phyloP scores from a whole-genome alignment of 2,113 vertebrate genomes.

The Gadus chalcogrammus region DNA sequence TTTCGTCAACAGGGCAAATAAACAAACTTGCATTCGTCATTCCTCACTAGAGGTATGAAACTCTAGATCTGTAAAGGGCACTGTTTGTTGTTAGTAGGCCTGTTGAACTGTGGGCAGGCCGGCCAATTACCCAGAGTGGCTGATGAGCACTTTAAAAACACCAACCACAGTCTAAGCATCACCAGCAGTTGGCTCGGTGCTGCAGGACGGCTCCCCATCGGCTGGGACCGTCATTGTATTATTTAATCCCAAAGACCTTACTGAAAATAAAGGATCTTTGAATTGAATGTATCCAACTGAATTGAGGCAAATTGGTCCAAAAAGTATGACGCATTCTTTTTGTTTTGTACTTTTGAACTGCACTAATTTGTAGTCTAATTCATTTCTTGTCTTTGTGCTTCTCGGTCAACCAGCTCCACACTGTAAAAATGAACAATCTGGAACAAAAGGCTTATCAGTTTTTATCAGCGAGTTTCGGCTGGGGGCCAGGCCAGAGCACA shows the following conservation, averaged over 20 bases:
- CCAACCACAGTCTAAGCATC: not conserved
- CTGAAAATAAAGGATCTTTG: too few relatives aligned
- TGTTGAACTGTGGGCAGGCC: not conserved
- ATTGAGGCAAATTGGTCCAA: not conserved
- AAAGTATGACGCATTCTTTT: not conserved
- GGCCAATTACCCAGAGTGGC: not conserved
- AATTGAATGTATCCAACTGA: not conserved
- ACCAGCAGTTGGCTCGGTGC: not conserved
- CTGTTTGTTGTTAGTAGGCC: not conserved
- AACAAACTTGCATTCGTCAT: not conserved
- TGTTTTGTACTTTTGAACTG: not conserved
- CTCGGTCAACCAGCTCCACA: slow-evolving; percentile 9
- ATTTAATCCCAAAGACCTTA: not conserved
- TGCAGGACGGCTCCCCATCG: not conserved
- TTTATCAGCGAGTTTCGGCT: slow-evolving; percentile 49
- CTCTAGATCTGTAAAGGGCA: not conserved
- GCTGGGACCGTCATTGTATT: not conserved
- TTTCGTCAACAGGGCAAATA: not conserved
- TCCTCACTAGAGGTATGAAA: not conserved
- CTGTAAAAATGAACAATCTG: slow-evolving; percentile 30
- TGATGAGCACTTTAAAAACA: not conserved
- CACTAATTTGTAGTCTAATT: too few relatives aligned
- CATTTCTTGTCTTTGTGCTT: not conserved
- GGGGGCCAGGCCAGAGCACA: slow-evolving; percentile 32
- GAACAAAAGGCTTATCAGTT: slow-evolving; percentile 47